These are phyloP conservation scores for Spodoptera picta DNA, from an alignment of 2,888 invertebrate genomes.

Conservation along the genomic window DNA sequence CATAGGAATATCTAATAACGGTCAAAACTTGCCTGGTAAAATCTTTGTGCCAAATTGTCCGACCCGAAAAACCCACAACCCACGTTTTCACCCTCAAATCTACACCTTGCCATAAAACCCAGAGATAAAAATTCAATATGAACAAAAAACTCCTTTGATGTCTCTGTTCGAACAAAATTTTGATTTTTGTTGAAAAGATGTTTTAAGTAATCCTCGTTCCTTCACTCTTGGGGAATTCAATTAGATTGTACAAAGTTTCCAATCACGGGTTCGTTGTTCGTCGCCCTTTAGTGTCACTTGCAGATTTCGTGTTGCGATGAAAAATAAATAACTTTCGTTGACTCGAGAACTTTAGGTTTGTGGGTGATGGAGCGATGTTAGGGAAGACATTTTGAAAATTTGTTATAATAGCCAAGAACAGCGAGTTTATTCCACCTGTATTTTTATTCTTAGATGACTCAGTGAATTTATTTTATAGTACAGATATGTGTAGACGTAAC, in stretches of 20 bases:
- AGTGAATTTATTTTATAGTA: no score
- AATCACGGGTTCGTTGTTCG: constrained; percentile 58
- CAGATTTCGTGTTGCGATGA: constrained; percentile 48
- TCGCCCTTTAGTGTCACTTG: constrained; percentile 50
- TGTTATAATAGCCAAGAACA: background rate
- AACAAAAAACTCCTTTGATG: constrained; percentile 39
- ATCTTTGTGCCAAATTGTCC: no score
- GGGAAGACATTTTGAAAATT: constrained; percentile 21
- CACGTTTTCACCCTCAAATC: constrained; percentile 1
- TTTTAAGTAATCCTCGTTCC: constrained; percentile 45
- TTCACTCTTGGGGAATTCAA: constrained; percentile 56
- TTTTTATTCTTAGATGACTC: background rate
- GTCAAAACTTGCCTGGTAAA: no score
- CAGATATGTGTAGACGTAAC: no score
- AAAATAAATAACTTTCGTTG: constrained; percentile 48
- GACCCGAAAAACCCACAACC: no score
- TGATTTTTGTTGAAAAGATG: constrained; percentile 42
- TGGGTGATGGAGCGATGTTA: constrained; percentile 17
- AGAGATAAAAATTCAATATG: constrained; percentile 26
- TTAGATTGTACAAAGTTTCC: constrained; percentile 62
- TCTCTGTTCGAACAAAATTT: constrained; percentile 25
- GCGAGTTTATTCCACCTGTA: background rate
- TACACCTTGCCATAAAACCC: background rate
- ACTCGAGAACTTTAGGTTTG: constrained; percentile 28
- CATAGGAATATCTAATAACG: no score